phyloP scores from a whole-genome alignment of 2,797 vertebrate genomes.

The Chelon auratus region DNA sequence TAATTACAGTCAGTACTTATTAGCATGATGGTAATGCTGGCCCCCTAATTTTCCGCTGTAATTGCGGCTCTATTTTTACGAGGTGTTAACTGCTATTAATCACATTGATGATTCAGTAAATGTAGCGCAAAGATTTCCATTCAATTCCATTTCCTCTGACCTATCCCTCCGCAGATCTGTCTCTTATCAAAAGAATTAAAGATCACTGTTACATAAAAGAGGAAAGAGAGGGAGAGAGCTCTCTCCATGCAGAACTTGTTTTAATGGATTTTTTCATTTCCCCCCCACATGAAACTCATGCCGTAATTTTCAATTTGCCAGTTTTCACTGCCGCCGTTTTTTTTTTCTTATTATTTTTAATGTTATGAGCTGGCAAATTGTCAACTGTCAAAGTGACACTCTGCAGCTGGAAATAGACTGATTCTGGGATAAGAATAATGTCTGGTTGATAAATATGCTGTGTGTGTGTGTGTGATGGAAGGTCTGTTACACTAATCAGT shows the following conservation, averaged over 20 bases:
- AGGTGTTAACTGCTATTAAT: slow-evolving; percentile 85
- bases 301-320: slow-evolving; percentile 78
- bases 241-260: slow-evolving; percentile 63
- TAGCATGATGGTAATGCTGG: slow-evolving; percentile 84
- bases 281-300: slow-evolving; percentile 54
- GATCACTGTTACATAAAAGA: slow-evolving; percentile 74
- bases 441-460: slow-evolving; percentile 54
- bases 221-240: slow-evolving; percentile 28
- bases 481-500: slow-evolving; percentile 59
- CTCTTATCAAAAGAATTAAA: slow-evolving; percentile 75
- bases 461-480: slow-evolving; percentile 43
- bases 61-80: slow-evolving; percentile 86
- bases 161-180: slow-evolving; percentile 74
- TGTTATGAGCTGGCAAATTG: slow-evolving; percentile 67
- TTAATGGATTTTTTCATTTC: slow-evolving; percentile 66
- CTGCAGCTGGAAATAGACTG: slow-evolving; percentile 48
- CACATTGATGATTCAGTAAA: slow-evolving; percentile 86
- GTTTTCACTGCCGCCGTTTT: slow-evolving; percentile 48
- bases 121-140: slow-evolving; percentile 82
- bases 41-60: slow-evolving; percentile 84
- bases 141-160: slow-evolving; percentile 80
- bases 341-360: slow-evolving; percentile 23
- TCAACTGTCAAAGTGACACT: slow-evolving; percentile 59
- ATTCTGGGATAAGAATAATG: slow-evolving; percentile 36
- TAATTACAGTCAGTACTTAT: slow-evolving; percentile 84